Conservation (phyloP, 2,113 vertebrate species). For the Tamias sibiricus region DNA sequence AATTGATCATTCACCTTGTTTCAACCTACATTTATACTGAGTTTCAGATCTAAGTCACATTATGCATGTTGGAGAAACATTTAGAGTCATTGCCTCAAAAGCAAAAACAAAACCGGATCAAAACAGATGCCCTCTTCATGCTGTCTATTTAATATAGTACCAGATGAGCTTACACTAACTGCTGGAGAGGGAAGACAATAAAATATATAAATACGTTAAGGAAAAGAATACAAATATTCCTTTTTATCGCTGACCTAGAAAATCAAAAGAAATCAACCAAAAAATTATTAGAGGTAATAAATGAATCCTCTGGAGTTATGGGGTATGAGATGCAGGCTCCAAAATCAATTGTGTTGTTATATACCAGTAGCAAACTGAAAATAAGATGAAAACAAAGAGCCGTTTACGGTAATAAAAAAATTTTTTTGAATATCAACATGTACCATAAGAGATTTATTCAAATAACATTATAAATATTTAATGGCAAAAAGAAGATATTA, state of each 20-base stretch:
- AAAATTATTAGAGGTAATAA: constrained; percentile 69
- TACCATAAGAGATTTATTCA: constrained; percentile 58
- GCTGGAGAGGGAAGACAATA: constrained; percentile 1
- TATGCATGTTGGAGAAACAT: background rate
- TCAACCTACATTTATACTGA: background rate
- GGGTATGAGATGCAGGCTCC: constrained; percentile 32
- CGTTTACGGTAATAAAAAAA: constrained; percentile 57
- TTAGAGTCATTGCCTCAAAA: constrained; percentile 21
- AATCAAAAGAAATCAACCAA: constrained; percentile 79
- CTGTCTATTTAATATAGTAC: background rate
- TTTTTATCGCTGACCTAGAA: constrained; percentile 64
- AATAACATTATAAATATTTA: constrained; percentile 63
- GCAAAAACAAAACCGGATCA: background rate
- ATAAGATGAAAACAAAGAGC: constrained; percentile 56
- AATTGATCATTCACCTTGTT: constrained; percentile 18
- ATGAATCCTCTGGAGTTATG: constrained; percentile 46
- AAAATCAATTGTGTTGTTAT: constrained; percentile 53
- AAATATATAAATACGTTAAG: constrained; percentile 38
- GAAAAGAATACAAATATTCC: constrained; percentile 64
- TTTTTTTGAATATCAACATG: constrained; percentile 53
- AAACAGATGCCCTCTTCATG: background rate
- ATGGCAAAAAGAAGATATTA: constrained; percentile 57
- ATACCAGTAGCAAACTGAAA: constrained; percentile 33
- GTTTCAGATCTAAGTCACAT: background rate
- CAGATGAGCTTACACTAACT: background rate